phyloP scores from a whole-genome alignment of 2,888 invertebrate genomes.

The Perdita meconis region DNA sequence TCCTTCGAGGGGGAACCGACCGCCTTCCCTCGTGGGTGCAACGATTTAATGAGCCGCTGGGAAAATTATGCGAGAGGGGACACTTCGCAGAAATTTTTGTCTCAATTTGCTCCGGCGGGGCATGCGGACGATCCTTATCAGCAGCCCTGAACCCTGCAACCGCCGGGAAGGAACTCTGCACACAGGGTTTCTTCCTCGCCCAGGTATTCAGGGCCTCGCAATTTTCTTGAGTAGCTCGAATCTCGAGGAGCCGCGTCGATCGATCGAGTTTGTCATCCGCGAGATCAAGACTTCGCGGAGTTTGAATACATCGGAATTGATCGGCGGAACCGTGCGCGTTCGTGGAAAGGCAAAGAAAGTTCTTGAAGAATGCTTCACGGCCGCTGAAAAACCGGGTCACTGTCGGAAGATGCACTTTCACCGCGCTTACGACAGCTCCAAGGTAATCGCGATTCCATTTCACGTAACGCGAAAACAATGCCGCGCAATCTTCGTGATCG shows the following conservation, averaged over 20 bases:
- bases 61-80: constrained; percentile 14
- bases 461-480: constrained; percentile 47
- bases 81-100: constrained; percentile 41
- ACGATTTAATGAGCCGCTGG: constrained; percentile 53
- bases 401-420: constrained; percentile 63
- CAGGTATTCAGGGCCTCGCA: no score
- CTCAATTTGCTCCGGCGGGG: constrained; percentile 19
- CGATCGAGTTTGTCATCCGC: no score
- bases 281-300: neutral
- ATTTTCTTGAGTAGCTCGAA: no score
- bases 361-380: constrained; percentile 56
- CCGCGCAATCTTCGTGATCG: no score
- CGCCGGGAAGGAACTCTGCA: neutral
- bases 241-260: no score
- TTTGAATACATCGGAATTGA: constrained; percentile 55
- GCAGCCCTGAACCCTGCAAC: no score
- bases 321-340: constrained; percentile 37
- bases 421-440: constrained; percentile 45
- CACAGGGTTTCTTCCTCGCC: neutral
- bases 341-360: constrained; percentile 37
- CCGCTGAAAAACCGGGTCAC: constrained; percentile 67
- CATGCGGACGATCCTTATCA: neutral
- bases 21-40: constrained; percentile 39
- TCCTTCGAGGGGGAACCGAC: no score
- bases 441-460: constrained; percentile 58